phyloP scores from a whole-genome alignment of 2,888 invertebrate genomes.

The Conomelus anceps region DNA sequence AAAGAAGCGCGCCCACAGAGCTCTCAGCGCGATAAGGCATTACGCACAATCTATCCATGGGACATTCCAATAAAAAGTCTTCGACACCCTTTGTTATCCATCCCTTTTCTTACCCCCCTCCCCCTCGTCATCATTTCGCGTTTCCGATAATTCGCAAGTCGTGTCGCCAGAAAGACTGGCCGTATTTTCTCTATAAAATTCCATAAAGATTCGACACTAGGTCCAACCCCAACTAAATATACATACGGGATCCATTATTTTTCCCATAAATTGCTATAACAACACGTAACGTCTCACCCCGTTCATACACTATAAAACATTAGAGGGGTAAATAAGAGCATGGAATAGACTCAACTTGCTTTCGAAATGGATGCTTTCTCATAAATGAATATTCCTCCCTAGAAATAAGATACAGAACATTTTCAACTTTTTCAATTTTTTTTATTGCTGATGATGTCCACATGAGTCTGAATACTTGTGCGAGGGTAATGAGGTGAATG shows the following conservation, averaged over 20 bases:
- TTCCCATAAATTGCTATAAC: background rate
- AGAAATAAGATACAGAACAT: background rate
- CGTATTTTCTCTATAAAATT: slow-evolving; percentile 4
- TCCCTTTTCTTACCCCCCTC: background rate
- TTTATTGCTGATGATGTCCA: no score
- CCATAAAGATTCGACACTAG: background rate
- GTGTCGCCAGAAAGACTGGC: slow-evolving; percentile 4
- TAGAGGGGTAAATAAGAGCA: background rate
- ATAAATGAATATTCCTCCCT: background rate
- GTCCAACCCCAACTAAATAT: background rate
- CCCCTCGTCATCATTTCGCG: no score
- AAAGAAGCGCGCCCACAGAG: background rate
- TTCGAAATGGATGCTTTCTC: background rate
- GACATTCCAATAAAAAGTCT: slow-evolving; percentile 2
- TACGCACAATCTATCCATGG: slow-evolving; percentile 2
- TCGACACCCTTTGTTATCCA: background rate
- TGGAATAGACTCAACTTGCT: background rate
- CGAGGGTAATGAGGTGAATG: no score
- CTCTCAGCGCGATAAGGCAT: background rate
- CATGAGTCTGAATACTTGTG: no score
- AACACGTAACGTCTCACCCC: background rate
- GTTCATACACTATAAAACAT: background rate
- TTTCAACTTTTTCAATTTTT: no score
- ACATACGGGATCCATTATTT: slow-evolving; percentile 7
- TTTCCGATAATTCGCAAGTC: slow-evolving; percentile 9